A percentile compares a stretch with the other conserved stretches of the same genome.
Conservation (phyloP, 2,113 vertebrate species). For the Hemiscyllium ocellatum region DNA sequence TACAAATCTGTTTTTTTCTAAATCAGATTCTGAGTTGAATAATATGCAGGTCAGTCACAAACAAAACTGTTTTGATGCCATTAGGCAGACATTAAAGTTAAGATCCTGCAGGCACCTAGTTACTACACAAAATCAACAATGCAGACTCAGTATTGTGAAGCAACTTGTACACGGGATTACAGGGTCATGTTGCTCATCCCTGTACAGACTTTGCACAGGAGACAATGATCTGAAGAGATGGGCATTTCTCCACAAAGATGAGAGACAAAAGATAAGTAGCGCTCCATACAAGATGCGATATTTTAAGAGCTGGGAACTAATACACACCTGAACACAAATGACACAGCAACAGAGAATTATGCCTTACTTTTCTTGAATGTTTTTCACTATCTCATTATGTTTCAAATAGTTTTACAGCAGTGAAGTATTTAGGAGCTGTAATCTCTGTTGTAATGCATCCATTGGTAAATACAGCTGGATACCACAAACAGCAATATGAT, state of each 20-base stretch:
- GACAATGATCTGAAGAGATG: neutral
- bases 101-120: neutral
- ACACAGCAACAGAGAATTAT: neutral
- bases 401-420: neutral
- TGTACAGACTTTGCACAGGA: neutral
- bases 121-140: neutral
- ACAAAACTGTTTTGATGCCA: slow-evolving; percentile 16
- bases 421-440: neutral
- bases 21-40: slow-evolving; percentile 17
- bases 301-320: neutral
- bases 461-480: neutral
- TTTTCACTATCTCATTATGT: neutral
- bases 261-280: neutral
- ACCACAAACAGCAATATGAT: neutral
- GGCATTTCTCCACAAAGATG: neutral
- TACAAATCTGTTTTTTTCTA: neutral
- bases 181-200: neutral
- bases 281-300: neutral
- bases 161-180: neutral
- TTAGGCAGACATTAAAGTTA: neutral
- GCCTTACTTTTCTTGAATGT: neutral
- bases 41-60: neutral
- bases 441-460: neutral
- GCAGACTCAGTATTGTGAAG: neutral
- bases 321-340: neutral